A percentile compares a stretch with the other conserved stretches of the same genome.
Conservation (phyloP, 2,888 invertebrate species). For the Mesorhabditis spiculigera region DNA sequence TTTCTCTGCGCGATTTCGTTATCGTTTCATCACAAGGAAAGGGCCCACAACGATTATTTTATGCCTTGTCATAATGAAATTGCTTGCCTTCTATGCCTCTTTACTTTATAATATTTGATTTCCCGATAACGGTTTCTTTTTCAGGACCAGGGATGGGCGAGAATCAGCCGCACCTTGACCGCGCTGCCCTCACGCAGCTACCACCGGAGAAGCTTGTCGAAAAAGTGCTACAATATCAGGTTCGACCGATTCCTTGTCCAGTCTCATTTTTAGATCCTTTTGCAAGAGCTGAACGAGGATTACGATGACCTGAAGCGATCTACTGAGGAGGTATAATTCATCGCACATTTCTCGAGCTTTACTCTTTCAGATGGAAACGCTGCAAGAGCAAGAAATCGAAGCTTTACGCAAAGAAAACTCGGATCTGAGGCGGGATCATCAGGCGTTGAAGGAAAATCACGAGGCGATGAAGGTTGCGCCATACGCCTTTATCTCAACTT, state of each 20-base stretch:
- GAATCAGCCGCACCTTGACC: not conserved
- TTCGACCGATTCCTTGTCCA: not conserved
- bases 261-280: not conserved
- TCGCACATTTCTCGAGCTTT: not conserved
- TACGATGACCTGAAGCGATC: not conserved
- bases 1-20: no score
- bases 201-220: conserved; percentile 5
- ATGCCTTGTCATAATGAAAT: no score
- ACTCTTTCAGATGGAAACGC: not conserved
- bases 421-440: not conserved
- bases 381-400: not conserved
- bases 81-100: no score
- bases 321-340: not conserved
- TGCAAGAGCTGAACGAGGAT: not conserved
- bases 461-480: not conserved
- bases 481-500: not conserved
- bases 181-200: not conserved
- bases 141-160: not conserved
- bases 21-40: no score
- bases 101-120: not conserved
- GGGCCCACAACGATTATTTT: no score
- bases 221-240: not conserved
- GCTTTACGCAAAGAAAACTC: not conserved
- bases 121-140: not conserved
- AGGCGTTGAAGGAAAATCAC: not conserved